Evolutionary conservation across 2,797 vertebrate species (phyloP).

Genomic region (Ara ararauna): DNA sequence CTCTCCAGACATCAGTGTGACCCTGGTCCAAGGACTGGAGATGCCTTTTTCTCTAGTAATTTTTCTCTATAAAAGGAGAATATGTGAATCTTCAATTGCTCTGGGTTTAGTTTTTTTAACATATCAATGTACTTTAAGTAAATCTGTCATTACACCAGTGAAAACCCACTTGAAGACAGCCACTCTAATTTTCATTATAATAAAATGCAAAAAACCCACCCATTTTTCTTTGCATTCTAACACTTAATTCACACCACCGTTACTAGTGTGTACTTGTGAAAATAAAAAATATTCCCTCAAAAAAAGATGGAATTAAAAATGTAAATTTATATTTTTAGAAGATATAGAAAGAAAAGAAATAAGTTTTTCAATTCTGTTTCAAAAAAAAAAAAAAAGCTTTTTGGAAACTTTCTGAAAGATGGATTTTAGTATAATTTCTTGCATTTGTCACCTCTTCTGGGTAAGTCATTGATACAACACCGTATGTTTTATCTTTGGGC

Average conservation of each 20-base stretch:
- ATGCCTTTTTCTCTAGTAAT: neutral
- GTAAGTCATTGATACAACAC: neutral
- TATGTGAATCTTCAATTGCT: neutral
- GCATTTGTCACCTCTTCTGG: neutral
- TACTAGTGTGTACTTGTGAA: neutral
- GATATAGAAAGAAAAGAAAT: neutral
- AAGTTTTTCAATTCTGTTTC: neutral
- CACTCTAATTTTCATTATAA: neutral
- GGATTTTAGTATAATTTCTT: neutral
- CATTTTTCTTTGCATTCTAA: neutral
- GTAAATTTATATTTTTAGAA: neutral
- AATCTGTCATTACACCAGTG: neutral
- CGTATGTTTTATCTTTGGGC: neutral
- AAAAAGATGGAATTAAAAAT: neutral
- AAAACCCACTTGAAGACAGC: neutral
- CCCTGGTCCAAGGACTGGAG: neutral
- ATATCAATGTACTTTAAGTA: neutral
- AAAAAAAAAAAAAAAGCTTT: neutral
- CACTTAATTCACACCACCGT: neutral
- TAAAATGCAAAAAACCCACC: neutral
- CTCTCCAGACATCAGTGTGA: neutral
- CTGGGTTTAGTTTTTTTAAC: neutral
- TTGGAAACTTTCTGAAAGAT: neutral
- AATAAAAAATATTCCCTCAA: neutral
- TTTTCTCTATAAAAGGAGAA: neutral